Evolutionary conservation across 2,113 vertebrate genomes (phyloP).

Genomic region (Heterotis niloticus): DNA sequence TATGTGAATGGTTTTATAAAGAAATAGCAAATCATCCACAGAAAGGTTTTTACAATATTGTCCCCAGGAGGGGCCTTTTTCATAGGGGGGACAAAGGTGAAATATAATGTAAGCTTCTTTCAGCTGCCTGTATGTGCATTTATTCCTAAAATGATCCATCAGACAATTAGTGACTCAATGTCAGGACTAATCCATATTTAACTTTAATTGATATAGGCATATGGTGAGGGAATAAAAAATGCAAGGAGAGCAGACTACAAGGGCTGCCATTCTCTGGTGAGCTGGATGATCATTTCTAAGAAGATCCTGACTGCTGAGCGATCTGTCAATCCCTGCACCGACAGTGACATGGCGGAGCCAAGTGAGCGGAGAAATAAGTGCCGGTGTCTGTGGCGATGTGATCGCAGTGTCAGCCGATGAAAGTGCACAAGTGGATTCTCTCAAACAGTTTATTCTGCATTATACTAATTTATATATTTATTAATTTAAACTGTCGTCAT

Average conservation of each 20-base stretch:
- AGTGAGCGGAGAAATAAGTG: background rate
- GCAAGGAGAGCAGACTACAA: background rate
- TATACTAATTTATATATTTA: too few species aligned
- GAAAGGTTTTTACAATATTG: background rate
- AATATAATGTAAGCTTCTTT: background rate
- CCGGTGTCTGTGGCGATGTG: background rate
- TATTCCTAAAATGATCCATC: background rate
- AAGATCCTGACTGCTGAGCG: background rate
- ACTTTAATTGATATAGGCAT: background rate
- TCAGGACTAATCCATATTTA: conserved; percentile 2
- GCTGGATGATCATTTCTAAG: background rate
- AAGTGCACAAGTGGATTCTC: too few species aligned
- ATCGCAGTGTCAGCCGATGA: background rate
- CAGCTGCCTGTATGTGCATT: background rate
- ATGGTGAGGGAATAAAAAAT: background rate
- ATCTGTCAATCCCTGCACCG: background rate
- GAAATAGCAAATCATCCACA: background rate
- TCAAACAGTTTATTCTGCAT: background rate
- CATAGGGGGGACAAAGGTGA: background rate
- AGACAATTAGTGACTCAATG: background rate
- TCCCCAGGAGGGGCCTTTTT: background rate
- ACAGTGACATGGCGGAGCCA: background rate
- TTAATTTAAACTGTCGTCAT: too few species aligned
- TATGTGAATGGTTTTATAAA: background rate
- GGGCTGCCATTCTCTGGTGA: background rate